These are phyloP conservation scores for Microplitis demolitor DNA, from an alignment of 1,140 invertebrate genomes.

Conservation along the genomic window DNA sequence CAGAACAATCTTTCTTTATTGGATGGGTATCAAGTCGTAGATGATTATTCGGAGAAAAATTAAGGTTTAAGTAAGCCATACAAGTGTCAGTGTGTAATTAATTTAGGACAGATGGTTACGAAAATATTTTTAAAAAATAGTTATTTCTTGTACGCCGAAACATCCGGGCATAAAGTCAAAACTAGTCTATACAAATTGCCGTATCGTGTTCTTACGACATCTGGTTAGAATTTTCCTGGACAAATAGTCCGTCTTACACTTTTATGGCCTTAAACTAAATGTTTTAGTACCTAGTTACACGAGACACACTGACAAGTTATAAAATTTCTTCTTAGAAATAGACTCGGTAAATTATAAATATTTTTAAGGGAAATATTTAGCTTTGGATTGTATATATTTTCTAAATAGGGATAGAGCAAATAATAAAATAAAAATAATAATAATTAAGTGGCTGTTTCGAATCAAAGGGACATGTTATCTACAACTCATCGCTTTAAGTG, in stretches of 20 bases:
- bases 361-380: too few relatives aligned
- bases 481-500: conserved; percentile 31
- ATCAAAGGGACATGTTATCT: conserved; percentile 37
- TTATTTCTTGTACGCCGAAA: background rate
- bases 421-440: background rate
- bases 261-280: background rate
- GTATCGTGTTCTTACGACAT: conserved; percentile 19
- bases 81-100: too few relatives aligned
- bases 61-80: background rate
- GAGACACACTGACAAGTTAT: too few relatives aligned
- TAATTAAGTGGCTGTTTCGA: conserved; percentile 30
- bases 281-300: background rate
- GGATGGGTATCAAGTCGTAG: background rate
- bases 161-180: conserved; percentile 16
- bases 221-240: conserved; percentile 28
- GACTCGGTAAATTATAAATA: too few relatives aligned
- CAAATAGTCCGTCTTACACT: conserved; percentile 14
- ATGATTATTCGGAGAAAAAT: background rate
- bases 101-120: too few relatives aligned
- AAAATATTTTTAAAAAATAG: too few relatives aligned
- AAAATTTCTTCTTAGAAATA: too few relatives aligned
- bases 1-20: too few relatives aligned
- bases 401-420: too few relatives aligned
- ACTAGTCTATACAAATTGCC: conserved; percentile 26
- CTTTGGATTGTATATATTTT: too few relatives aligned